A percentile compares a stretch with the other conserved stretches of the same genome.
Conservation (phyloP, 2,888 invertebrate genomes). For the Anoplius nigerrimus region DNA sequence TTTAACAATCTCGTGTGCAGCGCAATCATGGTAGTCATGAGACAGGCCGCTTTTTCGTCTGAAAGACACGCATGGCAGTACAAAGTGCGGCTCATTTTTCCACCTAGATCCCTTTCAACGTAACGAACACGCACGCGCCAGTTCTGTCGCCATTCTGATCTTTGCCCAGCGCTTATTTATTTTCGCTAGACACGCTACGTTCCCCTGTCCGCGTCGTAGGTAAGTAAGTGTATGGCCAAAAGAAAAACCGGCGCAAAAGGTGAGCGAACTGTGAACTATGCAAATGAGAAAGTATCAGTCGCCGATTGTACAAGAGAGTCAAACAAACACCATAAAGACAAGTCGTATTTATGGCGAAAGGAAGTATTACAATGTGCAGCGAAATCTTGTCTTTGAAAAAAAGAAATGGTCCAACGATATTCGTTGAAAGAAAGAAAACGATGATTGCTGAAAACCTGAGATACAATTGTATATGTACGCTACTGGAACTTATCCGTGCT, state of each 20-base stretch:
- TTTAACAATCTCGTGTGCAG: too few relatives aligned
- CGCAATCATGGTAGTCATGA: too few relatives aligned
- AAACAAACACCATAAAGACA: too few relatives aligned
- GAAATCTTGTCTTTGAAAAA: too few relatives aligned
- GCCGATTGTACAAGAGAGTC: neutral
- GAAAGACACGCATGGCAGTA: neutral
- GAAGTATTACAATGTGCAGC: too few relatives aligned
- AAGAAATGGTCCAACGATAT: too few relatives aligned
- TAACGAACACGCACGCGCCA: neutral
- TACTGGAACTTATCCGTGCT: too few relatives aligned
- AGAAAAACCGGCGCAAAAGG: conserved; percentile 8
- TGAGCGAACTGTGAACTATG: conserved; percentile 10
- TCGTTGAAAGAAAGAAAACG: too few relatives aligned
- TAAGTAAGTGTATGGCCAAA: conserved; percentile 7
- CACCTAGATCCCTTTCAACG: conserved; percentile 6
- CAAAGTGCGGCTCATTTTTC: conserved; percentile 17
- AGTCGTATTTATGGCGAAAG: neutral
- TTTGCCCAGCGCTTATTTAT: conserved; percentile 19
- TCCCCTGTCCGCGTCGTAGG: too few relatives aligned
- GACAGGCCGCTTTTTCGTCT: neutral
- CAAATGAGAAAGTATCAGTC: conserved; percentile 9
- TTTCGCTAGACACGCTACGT: conserved; percentile 1
- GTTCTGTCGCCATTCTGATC: neutral
- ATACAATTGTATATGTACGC: too few relatives aligned
- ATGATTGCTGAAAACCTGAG: too few relatives aligned